These are phyloP conservation scores for Tylochromis polylepis DNA, from an alignment of 2,113 vertebrate species.

Conservation along the genomic window DNA sequence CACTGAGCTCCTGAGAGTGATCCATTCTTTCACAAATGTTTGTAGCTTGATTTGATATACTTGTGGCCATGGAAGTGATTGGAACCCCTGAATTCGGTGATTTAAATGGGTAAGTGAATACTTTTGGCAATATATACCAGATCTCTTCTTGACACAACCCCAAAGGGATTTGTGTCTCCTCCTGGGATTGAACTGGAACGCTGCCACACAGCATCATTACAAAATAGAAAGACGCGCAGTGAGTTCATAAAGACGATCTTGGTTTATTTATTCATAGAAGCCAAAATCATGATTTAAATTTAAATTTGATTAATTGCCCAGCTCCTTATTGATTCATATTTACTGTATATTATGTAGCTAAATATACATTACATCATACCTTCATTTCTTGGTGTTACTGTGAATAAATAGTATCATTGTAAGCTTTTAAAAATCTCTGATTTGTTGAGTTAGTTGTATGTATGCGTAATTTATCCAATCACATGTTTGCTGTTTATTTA, in stretches of 20 bases:
- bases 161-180: background rate
- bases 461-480: background rate
- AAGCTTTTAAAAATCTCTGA: fast-evolving
- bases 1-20: too few species aligned
- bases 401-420: background rate
- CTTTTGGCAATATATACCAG: background rate
- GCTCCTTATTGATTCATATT: background rate
- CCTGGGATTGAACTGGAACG: background rate
- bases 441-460: background rate
- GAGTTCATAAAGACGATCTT: background rate
- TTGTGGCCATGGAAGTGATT: too few species aligned
- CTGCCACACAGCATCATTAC: background rate
- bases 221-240: background rate
- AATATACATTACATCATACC: background rate
- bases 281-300: fast-evolving
- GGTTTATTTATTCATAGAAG: background rate
- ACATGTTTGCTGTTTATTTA: background rate
- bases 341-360: fast-evolving
- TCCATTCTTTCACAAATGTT: too few species aligned
- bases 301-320: background rate
- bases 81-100: too few species aligned
- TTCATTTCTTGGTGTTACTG: background rate
- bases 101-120: too few species aligned
- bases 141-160: background rate
- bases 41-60: too few species aligned